These are phyloP conservation scores for Poecile atricapillus DNA, from an alignment of 2,113 vertebrate species.

Conservation along the genomic window DNA sequence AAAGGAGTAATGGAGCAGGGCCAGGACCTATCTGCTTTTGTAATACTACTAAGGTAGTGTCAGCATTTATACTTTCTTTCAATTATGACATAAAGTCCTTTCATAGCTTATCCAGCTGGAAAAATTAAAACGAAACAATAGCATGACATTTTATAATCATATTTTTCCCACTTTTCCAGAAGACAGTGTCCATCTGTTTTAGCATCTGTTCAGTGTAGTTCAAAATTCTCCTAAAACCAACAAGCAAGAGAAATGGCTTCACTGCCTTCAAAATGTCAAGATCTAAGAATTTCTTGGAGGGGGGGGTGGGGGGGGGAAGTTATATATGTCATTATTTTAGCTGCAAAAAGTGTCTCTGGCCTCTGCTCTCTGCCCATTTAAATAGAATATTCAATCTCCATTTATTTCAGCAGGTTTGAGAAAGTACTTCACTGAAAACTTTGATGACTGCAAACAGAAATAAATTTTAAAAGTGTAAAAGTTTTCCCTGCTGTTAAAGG, in stretches of 20 bases:
- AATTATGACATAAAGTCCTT: constrained; percentile 39
- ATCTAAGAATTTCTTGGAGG: not conserved
- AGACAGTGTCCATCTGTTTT: constrained; percentile 72
- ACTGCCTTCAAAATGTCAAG: constrained; percentile 11
- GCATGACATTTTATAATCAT: constrained; percentile 67
- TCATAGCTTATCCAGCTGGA: constrained; percentile 51
- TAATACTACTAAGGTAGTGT: not conserved
- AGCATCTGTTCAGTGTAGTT: constrained; percentile 70
- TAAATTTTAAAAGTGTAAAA: not conserved
- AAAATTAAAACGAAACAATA: constrained; percentile 51
- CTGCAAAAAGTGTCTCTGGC: not conserved
- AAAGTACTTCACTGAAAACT: not conserved
- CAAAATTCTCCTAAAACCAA: constrained; percentile 58
- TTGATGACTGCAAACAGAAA: not conserved
- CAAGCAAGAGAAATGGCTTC: constrained; percentile 47
- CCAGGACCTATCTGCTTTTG: not conserved
- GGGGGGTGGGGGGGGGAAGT: not conserved
- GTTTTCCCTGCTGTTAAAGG: not conserved
- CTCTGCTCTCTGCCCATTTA: not conserved
- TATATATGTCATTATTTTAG: not conserved
- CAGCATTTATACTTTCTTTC: not conserved
- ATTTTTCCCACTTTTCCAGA: constrained; percentile 57
- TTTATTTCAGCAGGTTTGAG: not conserved
- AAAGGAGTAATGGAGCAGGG: not conserved
- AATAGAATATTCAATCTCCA: not conserved